Evolutionary conservation across 2,888 invertebrate genomes (phyloP).

Genomic region (Liopterus haemorrhoidalis): DNA sequence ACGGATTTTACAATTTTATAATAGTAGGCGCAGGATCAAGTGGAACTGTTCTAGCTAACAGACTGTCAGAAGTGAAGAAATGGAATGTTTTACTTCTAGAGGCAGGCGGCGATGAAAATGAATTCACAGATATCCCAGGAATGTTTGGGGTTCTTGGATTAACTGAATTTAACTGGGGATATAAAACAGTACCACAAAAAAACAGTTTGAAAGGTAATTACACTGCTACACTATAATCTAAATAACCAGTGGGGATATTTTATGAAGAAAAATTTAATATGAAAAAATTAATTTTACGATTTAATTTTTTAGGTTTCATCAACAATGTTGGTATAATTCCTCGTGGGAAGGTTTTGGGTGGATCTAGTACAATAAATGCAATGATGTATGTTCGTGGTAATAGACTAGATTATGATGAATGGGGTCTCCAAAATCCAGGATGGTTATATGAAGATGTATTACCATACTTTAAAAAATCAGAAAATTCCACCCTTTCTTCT

Average conservation of each 20-base stretch:
- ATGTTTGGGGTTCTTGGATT: slow-evolving; percentile 39
- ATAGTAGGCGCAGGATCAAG: slow-evolving; percentile 33
- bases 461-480: slow-evolving; percentile 39
- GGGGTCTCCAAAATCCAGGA: slow-evolving; percentile 41
- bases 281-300: no score
- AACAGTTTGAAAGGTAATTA: slow-evolving; percentile 32
- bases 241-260: no score
- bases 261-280: no score
- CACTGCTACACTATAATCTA: background rate
- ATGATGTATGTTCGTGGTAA: no score
- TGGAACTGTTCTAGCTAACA: slow-evolving; percentile 45
- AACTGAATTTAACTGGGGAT: slow-evolving; percentile 43
- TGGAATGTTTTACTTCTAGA: slow-evolving; percentile 40
- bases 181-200: slow-evolving; percentile 42
- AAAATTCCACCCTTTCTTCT: slow-evolving; percentile 31
- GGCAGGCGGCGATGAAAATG: slow-evolving; percentile 24
- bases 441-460: slow-evolving; percentile 45
- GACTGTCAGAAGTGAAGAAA: slow-evolving; percentile 38
- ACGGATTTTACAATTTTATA: slow-evolving; percentile 38
- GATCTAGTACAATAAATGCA: no score
- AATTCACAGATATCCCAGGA: slow-evolving; percentile 38
- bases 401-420: no score
- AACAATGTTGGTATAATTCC: no score
- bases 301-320: no score
- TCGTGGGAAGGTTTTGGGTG: no score